Evolutionary conservation across 2,797 vertebrate species (phyloP).

Genomic region (Aulostomus chinensis): DNA sequence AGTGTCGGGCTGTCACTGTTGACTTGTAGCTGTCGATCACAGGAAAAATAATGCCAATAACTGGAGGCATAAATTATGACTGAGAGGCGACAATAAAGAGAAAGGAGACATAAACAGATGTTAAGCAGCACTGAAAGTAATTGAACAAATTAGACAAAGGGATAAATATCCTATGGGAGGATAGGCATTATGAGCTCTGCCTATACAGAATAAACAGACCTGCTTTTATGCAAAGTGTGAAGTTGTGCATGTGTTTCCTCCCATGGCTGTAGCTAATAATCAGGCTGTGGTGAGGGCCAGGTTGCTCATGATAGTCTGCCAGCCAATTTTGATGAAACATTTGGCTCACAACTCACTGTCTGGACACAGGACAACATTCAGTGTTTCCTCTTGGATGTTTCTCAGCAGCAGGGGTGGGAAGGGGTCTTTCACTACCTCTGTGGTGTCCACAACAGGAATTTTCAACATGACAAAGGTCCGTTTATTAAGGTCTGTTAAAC

Average conservation of each 20-base stretch:
- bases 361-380: conserved; percentile 63
- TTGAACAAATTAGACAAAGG: conserved; percentile 6
- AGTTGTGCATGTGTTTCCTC: conserved; percentile 43
- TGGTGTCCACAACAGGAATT: background rate
- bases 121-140: conserved; percentile 2
- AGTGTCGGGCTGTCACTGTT: conserved; percentile 56
- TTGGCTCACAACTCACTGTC: conserved; percentile 63
- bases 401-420: too few relatives aligned
- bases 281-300: conserved; percentile 66
- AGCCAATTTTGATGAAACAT: conserved; percentile 73
- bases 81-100: background rate
- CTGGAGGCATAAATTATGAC: too few relatives aligned
- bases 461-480: too few relatives aligned
- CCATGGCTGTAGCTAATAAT: conserved; percentile 69
- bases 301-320: conserved; percentile 68
- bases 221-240: conserved; percentile 38
- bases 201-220: conserved; percentile 23
- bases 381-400: too few relatives aligned
- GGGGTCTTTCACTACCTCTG: background rate
- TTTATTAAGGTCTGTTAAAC: too few relatives aligned
- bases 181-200: conserved; percentile 36
- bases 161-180: conserved; percentile 22
- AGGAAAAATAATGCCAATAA: conserved; percentile 33
- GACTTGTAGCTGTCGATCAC: conserved; percentile 42
- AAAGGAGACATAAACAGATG: conserved; percentile 17